Evolutionary conservation across 2,113 vertebrate species (phyloP).

Genomic region (Dasyurus viverrinus): DNA sequence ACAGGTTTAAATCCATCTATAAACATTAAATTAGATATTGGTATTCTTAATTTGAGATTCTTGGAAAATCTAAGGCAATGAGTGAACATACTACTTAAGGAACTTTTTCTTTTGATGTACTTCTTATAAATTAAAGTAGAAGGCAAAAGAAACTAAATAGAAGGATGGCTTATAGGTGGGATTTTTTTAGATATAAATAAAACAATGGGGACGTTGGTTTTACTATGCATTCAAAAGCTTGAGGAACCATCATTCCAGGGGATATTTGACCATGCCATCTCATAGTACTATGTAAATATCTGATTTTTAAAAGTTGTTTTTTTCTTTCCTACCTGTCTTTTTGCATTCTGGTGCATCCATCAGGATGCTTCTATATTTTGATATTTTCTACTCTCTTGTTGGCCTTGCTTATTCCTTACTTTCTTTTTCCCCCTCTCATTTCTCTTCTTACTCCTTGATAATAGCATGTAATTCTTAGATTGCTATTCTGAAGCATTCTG

Average conservation of each 20-base stretch:
- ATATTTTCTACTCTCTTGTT: neutral
- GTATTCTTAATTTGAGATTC: neutral
- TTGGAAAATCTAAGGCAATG: neutral
- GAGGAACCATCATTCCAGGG: neutral
- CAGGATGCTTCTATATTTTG: neutral
- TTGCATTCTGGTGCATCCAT: neutral
- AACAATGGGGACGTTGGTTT: neutral
- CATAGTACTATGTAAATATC: neutral
- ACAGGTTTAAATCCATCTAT: neutral
- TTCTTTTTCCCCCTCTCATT: neutral
- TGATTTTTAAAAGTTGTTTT: neutral
- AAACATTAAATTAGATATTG: neutral
- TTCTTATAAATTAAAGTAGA: neutral
- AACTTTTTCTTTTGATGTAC: neutral
- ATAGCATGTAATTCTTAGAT: neutral
- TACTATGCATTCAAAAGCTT: neutral
- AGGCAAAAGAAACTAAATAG: neutral
- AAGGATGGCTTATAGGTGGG: neutral
- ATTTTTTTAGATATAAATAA: neutral
- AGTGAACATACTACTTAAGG: neutral
- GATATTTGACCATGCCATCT: neutral
- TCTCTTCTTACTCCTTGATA: neutral
- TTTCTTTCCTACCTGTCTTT: neutral
- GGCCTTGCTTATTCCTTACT: neutral
- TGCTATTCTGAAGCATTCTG: neutral